These are phyloP conservation scores for Heliconius ismenius DNA, from an alignment of 2,888 invertebrate species.

Conservation along the genomic window DNA sequence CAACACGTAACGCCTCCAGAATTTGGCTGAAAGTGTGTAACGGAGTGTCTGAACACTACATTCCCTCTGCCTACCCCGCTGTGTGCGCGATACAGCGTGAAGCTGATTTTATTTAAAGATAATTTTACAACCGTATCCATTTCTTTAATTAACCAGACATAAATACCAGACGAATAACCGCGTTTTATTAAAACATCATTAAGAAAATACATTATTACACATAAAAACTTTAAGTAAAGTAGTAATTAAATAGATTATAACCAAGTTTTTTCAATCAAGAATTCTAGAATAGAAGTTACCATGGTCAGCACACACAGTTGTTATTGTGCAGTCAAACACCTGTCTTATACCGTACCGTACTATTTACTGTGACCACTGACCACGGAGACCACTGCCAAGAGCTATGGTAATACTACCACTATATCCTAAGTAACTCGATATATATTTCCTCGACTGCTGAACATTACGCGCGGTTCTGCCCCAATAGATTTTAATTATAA, in stretches of 20 bases:
- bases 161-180: not conserved
- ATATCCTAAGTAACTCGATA: conserved; percentile 14
- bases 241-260: conserved; percentile 20
- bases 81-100: no score
- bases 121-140: conserved; percentile 11
- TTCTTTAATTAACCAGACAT: not conserved
- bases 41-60: no score
- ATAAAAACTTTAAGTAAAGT: not conserved
- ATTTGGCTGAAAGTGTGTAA: no score
- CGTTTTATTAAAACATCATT: conserved; percentile 2
- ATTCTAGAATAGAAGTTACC: conserved; percentile 22
- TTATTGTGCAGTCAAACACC: conserved; percentile 46
- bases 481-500: conserved; percentile 50
- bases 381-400: not conserved
- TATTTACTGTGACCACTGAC: conserved; percentile 44
- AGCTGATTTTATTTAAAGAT: not conserved
- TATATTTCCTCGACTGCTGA: conserved; percentile 24
- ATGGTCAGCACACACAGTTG: conserved; percentile 37
- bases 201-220: not conserved
- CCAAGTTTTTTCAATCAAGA: conserved; percentile 17
- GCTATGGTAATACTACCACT: conserved; percentile 34
- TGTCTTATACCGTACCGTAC: conserved; percentile 45
- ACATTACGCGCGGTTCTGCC: conserved; percentile 41
- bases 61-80: no score
- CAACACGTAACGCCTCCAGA: no score